Conservation (phyloP, 2,888 invertebrate species). For the Chrysolina americana region DNA sequence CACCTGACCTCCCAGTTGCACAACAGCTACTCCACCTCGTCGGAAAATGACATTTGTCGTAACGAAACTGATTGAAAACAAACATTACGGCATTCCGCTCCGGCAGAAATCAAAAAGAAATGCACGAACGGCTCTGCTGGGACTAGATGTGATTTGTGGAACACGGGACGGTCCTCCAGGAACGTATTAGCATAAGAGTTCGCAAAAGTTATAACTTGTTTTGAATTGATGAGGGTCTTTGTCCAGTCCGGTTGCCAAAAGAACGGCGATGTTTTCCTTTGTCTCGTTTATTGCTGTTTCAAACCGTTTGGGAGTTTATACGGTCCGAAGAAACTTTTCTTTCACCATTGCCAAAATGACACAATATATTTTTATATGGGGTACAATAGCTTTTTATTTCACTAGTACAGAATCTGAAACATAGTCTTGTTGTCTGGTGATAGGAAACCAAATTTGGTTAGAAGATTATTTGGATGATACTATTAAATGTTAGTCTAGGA, state of each 20-base stretch:
- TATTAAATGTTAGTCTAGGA: too few species aligned
- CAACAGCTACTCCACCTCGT: slow-evolving; percentile 52
- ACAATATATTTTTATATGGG: neutral
- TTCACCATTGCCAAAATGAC: neutral
- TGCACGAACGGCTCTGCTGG: slow-evolving; percentile 24
- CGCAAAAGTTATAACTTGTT: slow-evolving; percentile 27
- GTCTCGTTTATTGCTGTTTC: slow-evolving; percentile 10
- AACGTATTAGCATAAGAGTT: slow-evolving; percentile 43
- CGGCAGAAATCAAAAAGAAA: slow-evolving; percentile 54
- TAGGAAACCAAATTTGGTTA: too few species aligned
- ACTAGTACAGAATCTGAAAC: too few species aligned
- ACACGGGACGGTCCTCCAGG: slow-evolving; percentile 27
- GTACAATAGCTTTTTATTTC: too few species aligned
- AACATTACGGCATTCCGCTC: slow-evolving; percentile 49
- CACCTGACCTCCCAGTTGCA: slow-evolving; percentile 40
- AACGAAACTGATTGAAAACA: slow-evolving; percentile 53
- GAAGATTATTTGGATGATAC: too few species aligned
- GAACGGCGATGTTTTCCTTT: slow-evolving; percentile 23
- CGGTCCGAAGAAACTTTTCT: neutral
- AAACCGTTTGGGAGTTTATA: slow-evolving; percentile 6
- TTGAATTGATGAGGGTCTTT: slow-evolving; percentile 38
- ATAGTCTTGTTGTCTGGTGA: too few species aligned
- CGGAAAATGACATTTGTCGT: slow-evolving; percentile 39
- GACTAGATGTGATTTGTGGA: slow-evolving; percentile 33
- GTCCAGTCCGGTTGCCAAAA: slow-evolving; percentile 25